Evolutionary conservation across 2,888 invertebrate genomes (phyloP).

Genomic region (Leptinotarsa rubiginosa): DNA sequence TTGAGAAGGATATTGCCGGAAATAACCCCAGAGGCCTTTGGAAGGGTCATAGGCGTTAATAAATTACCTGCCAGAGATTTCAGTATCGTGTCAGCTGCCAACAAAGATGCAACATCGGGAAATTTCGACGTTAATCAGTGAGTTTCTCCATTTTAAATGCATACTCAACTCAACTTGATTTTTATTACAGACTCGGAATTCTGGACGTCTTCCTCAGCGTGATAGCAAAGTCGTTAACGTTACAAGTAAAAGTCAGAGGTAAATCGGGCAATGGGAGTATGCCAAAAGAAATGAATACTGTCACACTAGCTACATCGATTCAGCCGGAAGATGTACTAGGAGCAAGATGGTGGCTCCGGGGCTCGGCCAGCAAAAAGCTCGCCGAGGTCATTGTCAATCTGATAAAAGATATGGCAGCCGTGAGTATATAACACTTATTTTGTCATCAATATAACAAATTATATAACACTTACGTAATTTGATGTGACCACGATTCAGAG

Average conservation of each 20-base stretch:
- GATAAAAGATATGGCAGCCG: conserved; percentile 92
- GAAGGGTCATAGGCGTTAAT: conserved; percentile 79
- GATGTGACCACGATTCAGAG: no score
- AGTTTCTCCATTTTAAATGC: neutral
- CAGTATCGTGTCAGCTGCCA: conserved; percentile 76
- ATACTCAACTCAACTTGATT: neutral
- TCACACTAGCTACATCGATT: conserved; percentile 72
- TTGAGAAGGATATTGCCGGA: conserved; percentile 90
- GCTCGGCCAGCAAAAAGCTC: conserved; percentile 84
- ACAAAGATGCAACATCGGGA: conserved; percentile 65
- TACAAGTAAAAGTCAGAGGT: conserved; percentile 87
- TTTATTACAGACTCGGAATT: conserved; percentile 75
- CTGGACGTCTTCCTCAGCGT: conserved; percentile 91
- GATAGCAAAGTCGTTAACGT: conserved; percentile 89
- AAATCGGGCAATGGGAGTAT: conserved; percentile 68
- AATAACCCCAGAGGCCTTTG: conserved; percentile 86
- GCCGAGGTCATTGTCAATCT: conserved; percentile 90
- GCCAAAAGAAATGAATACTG: conserved; percentile 69
- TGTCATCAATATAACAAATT: conserved; percentile 44
- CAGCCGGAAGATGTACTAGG: conserved; percentile 71
- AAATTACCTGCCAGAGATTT: conserved; percentile 81
- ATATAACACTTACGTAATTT: neutral
- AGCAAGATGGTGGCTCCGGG: conserved; percentile 86
- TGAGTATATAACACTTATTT: conserved; percentile 66
- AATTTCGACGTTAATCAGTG: conserved; percentile 68